Conservation (phyloP, 1,140 invertebrate genomes). For the Cydia pomonella region DNA sequence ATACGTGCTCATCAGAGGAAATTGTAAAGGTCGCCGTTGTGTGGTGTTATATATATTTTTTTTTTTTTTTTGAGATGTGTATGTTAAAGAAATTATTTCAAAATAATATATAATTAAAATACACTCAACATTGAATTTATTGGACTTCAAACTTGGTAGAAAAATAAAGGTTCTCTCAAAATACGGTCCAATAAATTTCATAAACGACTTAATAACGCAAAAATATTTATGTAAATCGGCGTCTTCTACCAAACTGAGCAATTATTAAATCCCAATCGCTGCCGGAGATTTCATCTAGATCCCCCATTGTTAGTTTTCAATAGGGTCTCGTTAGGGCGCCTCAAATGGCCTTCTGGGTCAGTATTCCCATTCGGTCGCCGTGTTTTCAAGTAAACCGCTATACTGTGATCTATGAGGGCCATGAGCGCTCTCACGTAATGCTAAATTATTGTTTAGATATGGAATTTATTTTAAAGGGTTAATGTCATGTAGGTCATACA, state of each 20-base stretch:
- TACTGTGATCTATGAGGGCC: background rate
- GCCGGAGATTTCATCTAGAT: slow-evolving; percentile 46
- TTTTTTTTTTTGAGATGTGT: too few relatives aligned
- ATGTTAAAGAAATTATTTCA: too few relatives aligned
- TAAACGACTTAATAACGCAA: background rate
- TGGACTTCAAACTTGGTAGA: too few relatives aligned
- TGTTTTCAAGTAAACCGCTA: background rate
- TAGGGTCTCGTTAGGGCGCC: slow-evolving; percentile 51
- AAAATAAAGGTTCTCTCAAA: background rate
- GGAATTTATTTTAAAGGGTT: background rate
- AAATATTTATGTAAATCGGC: slow-evolving; percentile 13
- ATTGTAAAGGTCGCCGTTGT: too few relatives aligned
- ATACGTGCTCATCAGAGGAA: too few relatives aligned
- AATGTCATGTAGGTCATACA: too few relatives aligned
- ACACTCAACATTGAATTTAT: too few relatives aligned
- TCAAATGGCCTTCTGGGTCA: slow-evolving; percentile 47
- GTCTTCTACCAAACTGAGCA: background rate
- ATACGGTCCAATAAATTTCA: background rate
- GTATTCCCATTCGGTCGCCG: slow-evolving; percentile 19
- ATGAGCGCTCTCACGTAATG: background rate
- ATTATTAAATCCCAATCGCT: slow-evolving; percentile 26
- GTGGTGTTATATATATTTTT: too few relatives aligned
- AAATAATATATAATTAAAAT: too few relatives aligned
- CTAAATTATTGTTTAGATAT: too few relatives aligned
- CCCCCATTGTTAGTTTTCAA: slow-evolving; percentile 54